Evolutionary conservation across 37 sponge, comb jelly and placozoan genomes (phyloP), one percentile per base, ranked within the genome.

Genomic region (Theonella swinhoei): DNA sequence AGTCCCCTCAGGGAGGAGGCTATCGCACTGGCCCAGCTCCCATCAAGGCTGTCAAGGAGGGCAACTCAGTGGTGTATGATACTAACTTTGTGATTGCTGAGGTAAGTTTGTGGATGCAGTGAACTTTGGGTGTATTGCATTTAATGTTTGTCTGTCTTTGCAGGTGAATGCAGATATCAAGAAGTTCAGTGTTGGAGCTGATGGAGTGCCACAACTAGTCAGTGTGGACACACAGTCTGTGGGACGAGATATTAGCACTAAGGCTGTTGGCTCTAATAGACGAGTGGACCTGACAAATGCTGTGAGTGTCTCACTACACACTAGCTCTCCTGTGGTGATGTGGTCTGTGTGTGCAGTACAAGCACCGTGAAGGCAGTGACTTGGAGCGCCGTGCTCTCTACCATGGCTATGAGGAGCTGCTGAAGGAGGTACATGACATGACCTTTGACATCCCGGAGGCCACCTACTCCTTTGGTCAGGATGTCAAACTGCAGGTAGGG

Each of bases 151-250:
- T 60, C 80, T 87, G 9, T 61, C 82, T 38, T n/a, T 63, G 17
- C 58, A 97, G 79, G 98, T 97, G 32, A 97, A 94, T 83, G 98
- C 95, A n/a, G 98, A 94, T 47, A 78, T 89, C 60, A 85, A 92
- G 83, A 82, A 81, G 58, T 82, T 72, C 68, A 42, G 39, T 1
- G 34, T 82, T 41, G 77, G 26, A 25, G 22, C 23, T 9, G 80
- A 89, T 64, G 83, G 87, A 42, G 72, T 58, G 33, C 90, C 82
- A 37, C 38, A 38, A 26, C 78, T 89, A n/a, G 64, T 72, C 26
- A 42, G 54, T n/a, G 79, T 86, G 25, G 77, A 93, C 78, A 82
- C 62, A 7, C 39, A n/a, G 9, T 61, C 64, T 20, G 85, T 97
- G 42, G 98, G 98, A 0, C 76, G 83, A 78, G 39, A 63, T 61